A percentile compares a stretch with the other conserved stretches of the same genome.
Evolutionary conservation across 2,888 invertebrate genomes (phyloP).

Genomic region (Neoascia interrupta): DNA sequence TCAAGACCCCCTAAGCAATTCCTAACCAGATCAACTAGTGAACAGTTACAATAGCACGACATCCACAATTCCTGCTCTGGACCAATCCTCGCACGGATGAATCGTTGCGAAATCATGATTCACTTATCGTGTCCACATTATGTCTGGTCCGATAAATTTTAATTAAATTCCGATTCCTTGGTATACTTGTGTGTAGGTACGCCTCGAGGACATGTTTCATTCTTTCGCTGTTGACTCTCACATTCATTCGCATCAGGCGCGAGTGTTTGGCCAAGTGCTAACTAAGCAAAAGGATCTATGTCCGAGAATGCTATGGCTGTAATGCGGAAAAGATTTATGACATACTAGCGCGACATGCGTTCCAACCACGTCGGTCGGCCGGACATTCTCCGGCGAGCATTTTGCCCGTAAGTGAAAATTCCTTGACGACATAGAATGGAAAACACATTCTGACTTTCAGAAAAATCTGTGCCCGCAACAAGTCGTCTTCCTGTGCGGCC

Average conservation of each 20-base stretch:
- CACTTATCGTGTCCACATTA: constrained; percentile 70
- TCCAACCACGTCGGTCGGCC: too few relatives aligned
- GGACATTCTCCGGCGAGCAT: constrained; percentile 46
- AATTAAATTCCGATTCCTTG: constrained; percentile 62
- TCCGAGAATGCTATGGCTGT: constrained; percentile 28
- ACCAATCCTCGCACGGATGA: constrained; percentile 33
- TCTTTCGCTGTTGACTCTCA: constrained; percentile 30
- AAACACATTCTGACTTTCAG: neutral
- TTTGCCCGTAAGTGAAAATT: constrained; percentile 62
- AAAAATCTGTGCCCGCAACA: constrained; percentile 5
- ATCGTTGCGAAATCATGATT: constrained; percentile 65
- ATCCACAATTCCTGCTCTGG: constrained; percentile 15
- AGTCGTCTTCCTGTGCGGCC: constrained; percentile 58
- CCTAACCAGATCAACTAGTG: constrained; percentile 65
- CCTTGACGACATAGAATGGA: constrained; percentile 36
- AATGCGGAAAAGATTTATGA: constrained; percentile 70
- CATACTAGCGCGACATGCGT: constrained; percentile 65
- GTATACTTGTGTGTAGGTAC: constrained; percentile 28
- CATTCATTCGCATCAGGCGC: too few relatives aligned
- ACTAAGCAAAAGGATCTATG: constrained; percentile 17
- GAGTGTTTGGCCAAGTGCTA: too few relatives aligned
- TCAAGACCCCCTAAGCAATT: constrained; percentile 39
- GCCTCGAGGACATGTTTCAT: constrained; percentile 64
- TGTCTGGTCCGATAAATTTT: constrained; percentile 69
- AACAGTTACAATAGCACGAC: constrained; percentile 67